A percentile compares a stretch with the other conserved stretches of the same genome.
These are phyloP conservation scores for Anthrax anthrax DNA, from an alignment of 2,888 invertebrate species.

Conservation along the genomic window DNA sequence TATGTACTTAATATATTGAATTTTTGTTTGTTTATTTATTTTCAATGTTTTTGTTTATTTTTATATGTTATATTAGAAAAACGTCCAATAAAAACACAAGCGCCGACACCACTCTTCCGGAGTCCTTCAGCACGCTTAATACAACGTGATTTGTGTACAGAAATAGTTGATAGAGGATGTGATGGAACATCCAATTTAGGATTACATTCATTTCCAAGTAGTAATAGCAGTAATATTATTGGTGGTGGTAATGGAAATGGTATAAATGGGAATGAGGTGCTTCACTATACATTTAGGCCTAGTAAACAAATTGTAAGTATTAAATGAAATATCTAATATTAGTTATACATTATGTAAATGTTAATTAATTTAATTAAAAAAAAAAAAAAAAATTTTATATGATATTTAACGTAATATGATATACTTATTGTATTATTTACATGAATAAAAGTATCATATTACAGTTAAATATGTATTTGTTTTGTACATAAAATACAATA, in stretches of 20 bases:
- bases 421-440: too few species aligned
- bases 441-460: too few species aligned
- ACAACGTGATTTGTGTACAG: conserved; percentile 31
- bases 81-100: conserved; percentile 30
- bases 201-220: not conserved
- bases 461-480: too few species aligned
- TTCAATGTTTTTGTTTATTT: not conserved
- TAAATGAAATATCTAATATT: too few species aligned
- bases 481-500: too few species aligned
- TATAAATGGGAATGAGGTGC: conserved; percentile 20
- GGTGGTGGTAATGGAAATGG: too few species aligned
- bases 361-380: too few species aligned
- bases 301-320: conserved; percentile 36
- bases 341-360: too few species aligned
- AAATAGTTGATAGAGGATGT: conserved; percentile 22
- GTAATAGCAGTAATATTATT: not conserved
- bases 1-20: too few species aligned
- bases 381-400: too few species aligned
- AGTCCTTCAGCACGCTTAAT: conserved; percentile 32
- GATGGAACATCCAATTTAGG: conserved; percentile 16
- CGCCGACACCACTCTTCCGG: conserved; percentile 31
- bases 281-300: conserved; percentile 36
- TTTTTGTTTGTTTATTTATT: not conserved
- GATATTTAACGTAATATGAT: too few species aligned
- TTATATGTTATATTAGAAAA: conserved; percentile 23